Conservation (phyloP, 2,888 invertebrate species). For the Miltochrista miniata region DNA sequence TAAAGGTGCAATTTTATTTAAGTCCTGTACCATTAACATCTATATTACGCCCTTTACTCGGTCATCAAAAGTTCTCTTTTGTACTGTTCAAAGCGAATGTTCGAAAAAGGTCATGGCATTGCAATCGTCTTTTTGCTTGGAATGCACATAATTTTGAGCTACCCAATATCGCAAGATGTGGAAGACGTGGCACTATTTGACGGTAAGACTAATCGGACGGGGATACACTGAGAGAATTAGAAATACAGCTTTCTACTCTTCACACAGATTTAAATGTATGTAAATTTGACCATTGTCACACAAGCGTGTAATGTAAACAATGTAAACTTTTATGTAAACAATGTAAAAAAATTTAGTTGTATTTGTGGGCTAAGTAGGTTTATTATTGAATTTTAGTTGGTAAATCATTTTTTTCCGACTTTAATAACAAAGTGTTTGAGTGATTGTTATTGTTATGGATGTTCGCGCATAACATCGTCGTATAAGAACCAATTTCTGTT, state of each 20-base stretch:
- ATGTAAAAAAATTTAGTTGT: too few relatives aligned
- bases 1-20: too few relatives aligned
- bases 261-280: background rate
- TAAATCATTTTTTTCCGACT: too few relatives aligned
- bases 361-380: too few relatives aligned
- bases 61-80: constrained; percentile 15
- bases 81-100: constrained; percentile 16
- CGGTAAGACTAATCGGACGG: constrained; percentile 13
- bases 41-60: constrained; percentile 2
- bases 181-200: constrained; percentile 45
- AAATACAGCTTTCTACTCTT: background rate
- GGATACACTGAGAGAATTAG: constrained; percentile 3
- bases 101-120: constrained; percentile 34
- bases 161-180: constrained; percentile 58
- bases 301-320: background rate
- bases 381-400: too few relatives aligned
- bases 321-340: too few relatives aligned
- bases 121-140: constrained; percentile 42
- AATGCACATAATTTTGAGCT: constrained; percentile 61
- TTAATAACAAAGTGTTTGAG: too few relatives aligned
- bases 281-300: background rate
- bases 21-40: constrained; percentile 8
- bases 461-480: too few relatives aligned
- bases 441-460: too few relatives aligned
- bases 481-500: too few relatives aligned